Percentiles rank a stretch among this genome's conserved stretches.
phyloP scores from a whole-genome alignment of 1,140 invertebrate genomes.

The Conopomorpha cramerella region DNA sequence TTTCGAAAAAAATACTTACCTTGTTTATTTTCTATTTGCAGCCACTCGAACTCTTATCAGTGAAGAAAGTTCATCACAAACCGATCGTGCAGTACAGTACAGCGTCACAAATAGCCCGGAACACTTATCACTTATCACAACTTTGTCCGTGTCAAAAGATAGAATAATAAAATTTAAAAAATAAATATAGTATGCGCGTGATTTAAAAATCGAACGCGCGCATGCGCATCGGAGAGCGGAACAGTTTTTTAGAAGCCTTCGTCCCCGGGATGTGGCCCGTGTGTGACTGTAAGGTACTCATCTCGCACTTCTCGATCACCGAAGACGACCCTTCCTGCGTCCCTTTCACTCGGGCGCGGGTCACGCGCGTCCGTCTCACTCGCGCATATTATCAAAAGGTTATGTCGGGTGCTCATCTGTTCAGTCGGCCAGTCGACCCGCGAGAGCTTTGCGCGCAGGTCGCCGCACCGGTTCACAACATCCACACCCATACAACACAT shows the following conservation, averaged over 20 bases:
- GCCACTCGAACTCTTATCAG: too few species aligned
- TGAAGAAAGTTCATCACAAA: too few species aligned
- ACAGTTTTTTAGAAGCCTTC: conserved; percentile 40
- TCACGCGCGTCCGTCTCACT: conserved; percentile 24
- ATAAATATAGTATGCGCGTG: conserved; percentile 18
- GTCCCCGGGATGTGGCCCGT: conserved; percentile 52
- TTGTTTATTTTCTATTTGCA: too few species aligned
- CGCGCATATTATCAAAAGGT: conserved; percentile 53
- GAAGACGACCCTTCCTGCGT: conserved; percentile 44
- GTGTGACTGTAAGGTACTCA: conserved; percentile 51
- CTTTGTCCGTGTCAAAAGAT: too few species aligned
- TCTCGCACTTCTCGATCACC: conserved; percentile 54
- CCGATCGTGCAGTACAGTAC: too few species aligned
- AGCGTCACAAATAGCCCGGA: too few species aligned
- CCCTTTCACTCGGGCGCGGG: conserved; percentile 20
- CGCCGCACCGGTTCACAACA: conserved; percentile 25
- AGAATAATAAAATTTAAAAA: too few species aligned
- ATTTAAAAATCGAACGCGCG: conserved; percentile 34
- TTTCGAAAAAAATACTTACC: too few species aligned
- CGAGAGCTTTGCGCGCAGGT: conserved; percentile 46
- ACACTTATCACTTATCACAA: too few species aligned
- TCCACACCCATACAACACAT: conserved; percentile 38
- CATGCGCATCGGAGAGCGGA: conserved; percentile 19
- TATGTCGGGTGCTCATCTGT: conserved; percentile 42
- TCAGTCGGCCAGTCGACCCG: conserved; percentile 45